Evolutionary conservation across 2,113 vertebrate species (phyloP).

Genomic region (Trogon surrucura): DNA sequence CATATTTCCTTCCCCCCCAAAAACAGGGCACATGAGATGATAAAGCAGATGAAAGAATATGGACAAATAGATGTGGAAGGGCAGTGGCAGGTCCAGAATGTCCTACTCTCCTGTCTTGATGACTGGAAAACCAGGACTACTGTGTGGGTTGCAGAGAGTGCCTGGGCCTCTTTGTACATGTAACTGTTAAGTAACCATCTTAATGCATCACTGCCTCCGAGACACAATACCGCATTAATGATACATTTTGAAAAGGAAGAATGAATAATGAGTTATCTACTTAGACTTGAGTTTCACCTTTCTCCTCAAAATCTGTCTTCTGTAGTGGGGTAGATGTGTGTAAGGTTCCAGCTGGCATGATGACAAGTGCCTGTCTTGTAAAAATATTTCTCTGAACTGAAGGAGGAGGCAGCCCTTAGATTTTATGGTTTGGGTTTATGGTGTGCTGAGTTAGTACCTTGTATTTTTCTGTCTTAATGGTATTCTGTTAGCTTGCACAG

Average conservation of each 20-base stretch:
- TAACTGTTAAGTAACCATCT: background rate
- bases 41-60: background rate
- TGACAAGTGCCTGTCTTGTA: background rate
- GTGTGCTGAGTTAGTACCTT: background rate
- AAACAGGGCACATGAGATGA: background rate
- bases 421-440: background rate
- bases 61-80: background rate
- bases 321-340: background rate
- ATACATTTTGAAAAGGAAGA: background rate
- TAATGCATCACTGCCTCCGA: background rate
- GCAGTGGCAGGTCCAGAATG: background rate
- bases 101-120: background rate
- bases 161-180: background rate
- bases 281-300: background rate
- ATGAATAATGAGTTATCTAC: background rate
- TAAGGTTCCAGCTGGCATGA: background rate
- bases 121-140: background rate
- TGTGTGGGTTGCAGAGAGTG: background rate
- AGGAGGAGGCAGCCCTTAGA: background rate
- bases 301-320: background rate
- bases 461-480: background rate
- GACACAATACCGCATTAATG: background rate
- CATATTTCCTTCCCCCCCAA: background rate
- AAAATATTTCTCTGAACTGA: background rate
- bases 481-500: background rate